Evolutionary conservation across 2,113 vertebrate species (phyloP), one percentile per base, ranked within the genome.

Genomic region (Leptocoma aspasia): DNA sequence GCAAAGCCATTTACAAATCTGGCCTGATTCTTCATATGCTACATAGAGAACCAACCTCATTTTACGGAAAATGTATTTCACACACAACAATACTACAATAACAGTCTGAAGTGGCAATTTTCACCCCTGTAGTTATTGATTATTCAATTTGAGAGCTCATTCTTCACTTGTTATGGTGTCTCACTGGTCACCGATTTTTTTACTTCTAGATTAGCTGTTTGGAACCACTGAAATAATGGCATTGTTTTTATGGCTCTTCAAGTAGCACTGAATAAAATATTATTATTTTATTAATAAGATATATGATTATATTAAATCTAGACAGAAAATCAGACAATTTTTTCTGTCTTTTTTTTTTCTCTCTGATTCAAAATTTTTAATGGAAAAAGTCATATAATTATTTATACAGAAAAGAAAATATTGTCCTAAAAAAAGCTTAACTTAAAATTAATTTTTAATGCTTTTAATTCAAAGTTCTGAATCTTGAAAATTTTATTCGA

Each of bases 381-480:
- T 53, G 8, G 15, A 53, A 86, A 79, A 79, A 31, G 3, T 8
- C 0, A 33, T 20, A 6, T 4, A 44, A 49, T 52, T 59, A 39
- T 73, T 69, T 61, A 33, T 60, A 17, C 6, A 50, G 14, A 7
- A 47, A 65, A 54, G 7, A 52, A 78, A 84, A 64, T 12, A 26
- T 1, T 0, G 0, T n/a, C 13, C 5, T 42, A 16, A 56, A 63
- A 69, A 64, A 6, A 2, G 0, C 10, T 56, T 52, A 39, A 39
- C 1, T 31, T 15, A 19, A 30, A 76, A 15, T 39, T 82, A 37
- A 35, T 42, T 73, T 83, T 56, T 3, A 81, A 63, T 31, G 8
- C 2, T 53, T 84, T 28, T 57, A 57, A 6, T 57, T 9, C 0
- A 17, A 54, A 8, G 3, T 59, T 88, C 15, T 64, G 4, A 3